These are phyloP conservation scores for Vulpes ferrilata DNA, from an alignment of 2,113 vertebrate genomes.

Conservation along the genomic window DNA sequence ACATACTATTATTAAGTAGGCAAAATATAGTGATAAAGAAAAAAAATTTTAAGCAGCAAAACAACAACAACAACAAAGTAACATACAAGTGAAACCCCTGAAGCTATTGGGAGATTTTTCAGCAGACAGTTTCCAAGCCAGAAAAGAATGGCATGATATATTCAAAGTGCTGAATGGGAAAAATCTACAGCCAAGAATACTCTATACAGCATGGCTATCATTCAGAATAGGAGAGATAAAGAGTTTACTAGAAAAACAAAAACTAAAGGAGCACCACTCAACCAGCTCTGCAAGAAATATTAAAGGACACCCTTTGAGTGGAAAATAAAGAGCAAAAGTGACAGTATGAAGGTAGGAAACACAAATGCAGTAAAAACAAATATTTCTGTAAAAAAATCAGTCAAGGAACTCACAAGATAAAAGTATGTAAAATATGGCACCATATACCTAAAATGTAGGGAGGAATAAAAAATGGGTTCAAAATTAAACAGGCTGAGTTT, in stretches of 20 bases:
- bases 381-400: not conserved
- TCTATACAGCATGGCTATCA: not conserved
- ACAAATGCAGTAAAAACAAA: not conserved
- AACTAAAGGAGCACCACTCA: not conserved
- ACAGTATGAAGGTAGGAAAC: not conserved
- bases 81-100: not conserved
- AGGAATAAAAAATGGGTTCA: not conserved
- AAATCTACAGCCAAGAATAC: no score
- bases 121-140: not conserved
- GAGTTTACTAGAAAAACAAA: not conserved
- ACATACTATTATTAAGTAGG: not conserved
- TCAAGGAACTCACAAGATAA: not conserved
- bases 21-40: not conserved
- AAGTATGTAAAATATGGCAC: not conserved
- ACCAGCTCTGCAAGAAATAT: not conserved
- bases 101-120: not conserved
- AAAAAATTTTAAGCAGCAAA: not conserved
- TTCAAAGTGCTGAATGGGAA: not conserved
- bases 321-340: not conserved
- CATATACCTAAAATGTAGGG: not conserved
- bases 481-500: not conserved
- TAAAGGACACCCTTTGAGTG: not conserved
- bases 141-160: not conserved
- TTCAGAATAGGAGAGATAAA: not conserved
- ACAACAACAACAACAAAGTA: not conserved